phyloP scores from a whole-genome alignment of 2,888 invertebrate genomes.

The Lymantria dispar region DNA sequence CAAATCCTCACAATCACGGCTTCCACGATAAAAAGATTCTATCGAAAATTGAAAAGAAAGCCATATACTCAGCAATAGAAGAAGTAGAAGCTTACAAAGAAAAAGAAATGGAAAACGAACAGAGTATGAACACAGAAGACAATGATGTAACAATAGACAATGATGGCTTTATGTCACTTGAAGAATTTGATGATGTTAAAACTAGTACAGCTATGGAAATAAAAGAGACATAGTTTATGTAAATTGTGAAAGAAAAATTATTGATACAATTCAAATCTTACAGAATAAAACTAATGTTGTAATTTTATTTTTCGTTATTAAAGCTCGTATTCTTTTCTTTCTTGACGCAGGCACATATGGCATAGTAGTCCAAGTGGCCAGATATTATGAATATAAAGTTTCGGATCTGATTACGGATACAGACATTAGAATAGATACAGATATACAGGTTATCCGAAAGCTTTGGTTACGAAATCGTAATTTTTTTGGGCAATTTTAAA shows the following conservation, averaged over 20 bases:
- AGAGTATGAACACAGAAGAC: conserved; percentile 7
- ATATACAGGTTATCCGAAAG: no score
- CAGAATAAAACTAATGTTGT: no score
- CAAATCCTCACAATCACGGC: conserved; percentile 70
- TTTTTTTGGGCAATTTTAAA: no score
- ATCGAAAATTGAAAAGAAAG: conserved; percentile 68
- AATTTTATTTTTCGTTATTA: no score
- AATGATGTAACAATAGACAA: conserved; percentile 23
- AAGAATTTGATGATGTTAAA: conserved; percentile 14
- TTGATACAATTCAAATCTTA: background rate
- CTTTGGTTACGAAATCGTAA: no score
- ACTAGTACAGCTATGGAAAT: background rate
- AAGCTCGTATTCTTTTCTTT: no score
- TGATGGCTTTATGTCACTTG: conserved; percentile 18
- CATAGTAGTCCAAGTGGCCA: no score
- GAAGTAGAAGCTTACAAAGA: conserved; percentile 51
- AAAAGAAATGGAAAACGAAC: conserved; percentile 33
- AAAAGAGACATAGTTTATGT: background rate
- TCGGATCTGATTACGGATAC: no score
- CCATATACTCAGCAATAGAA: conserved; percentile 62
- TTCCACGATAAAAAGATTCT: conserved; percentile 77
- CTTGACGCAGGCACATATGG: no score
- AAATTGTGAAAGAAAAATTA: background rate
- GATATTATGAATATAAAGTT: no score
- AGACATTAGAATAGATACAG: no score